Base-by-base conservation (phyloP, 2,888 invertebrate species). In the Platycnemis pennipes region DNA sequence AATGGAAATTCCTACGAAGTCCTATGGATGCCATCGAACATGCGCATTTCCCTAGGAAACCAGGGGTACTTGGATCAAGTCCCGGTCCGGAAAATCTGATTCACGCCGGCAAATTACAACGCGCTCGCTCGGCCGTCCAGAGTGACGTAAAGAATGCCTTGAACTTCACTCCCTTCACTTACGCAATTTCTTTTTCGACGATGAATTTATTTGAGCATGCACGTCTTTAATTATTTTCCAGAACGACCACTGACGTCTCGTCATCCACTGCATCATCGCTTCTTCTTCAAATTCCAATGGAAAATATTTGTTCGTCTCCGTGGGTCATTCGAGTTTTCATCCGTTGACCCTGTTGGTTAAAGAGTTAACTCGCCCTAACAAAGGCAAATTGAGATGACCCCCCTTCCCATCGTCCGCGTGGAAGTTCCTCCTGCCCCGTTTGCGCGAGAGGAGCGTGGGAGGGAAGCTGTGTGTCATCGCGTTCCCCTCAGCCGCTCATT, bases 321-420 rank as follows among this genome's bases (percentile, higher is more conserved):
- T 69, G 44, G 91, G 26, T 91, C 91, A 63, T 63, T 44, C 56
- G 63, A 63, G 91, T 63, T 37, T 91, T 91, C 91, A 91, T 91
- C 91, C n/a, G 44, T 91, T 91, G 63, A 91, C 91, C 91, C n/a
- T 63, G 26, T 42, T 44, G 63, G n/a, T 91, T 44, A 63, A 63
- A 45, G 63, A 91, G 91, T 91, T 91, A 91, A 91, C 69, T 91
- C 91, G 69, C 44, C 44, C 44, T 91, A 63, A 91, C 44, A 69
- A 69, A 91, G 44, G 63, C 44, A 91, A 91, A 91, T 91, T 91
- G 91, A 69, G 63, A 11, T 19, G 19, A 3, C n/a, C n/a, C 63
- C n/a, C 63, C 26, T 26, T 8, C 63, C 53, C 53, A 5, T 8
- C 19, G 16, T 19, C 7, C 26, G 63, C 22, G 26, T 26, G n/a